phyloP scores from a whole-genome alignment of 2,113 vertebrate genomes.

The Sinocyclocheilus maitianheensis region DNA sequence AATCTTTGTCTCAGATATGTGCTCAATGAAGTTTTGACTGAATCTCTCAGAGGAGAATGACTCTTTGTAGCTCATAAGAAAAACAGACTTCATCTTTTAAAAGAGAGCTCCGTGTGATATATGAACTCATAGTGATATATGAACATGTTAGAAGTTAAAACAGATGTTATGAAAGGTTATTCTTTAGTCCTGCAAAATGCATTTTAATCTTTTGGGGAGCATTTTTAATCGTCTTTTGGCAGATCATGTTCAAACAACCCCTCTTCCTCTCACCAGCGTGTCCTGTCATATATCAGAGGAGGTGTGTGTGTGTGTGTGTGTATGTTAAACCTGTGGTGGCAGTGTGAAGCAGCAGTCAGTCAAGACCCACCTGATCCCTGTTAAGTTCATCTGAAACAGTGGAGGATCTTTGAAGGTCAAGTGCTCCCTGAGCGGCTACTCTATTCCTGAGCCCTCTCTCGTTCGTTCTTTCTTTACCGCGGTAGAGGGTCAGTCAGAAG shows the following conservation, averaged over 20 bases:
- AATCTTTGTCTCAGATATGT: constrained; percentile 7
- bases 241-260: constrained; percentile 45
- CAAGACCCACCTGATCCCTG: constrained; percentile 63
- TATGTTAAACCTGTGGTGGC: constrained; percentile 22
- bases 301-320: constrained; percentile 31
- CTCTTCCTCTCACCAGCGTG: constrained; percentile 28
- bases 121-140: constrained; percentile 48
- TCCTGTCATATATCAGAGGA: constrained; percentile 28
- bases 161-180: constrained; percentile 67
- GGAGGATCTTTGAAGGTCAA: constrained; percentile 73
- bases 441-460: constrained; percentile 37
- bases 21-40: constrained; percentile 7
- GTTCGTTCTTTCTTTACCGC: background rate
- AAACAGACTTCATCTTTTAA: constrained; percentile 21
- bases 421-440: constrained; percentile 52
- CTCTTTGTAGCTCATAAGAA: constrained; percentile 14
- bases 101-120: constrained; percentile 21
- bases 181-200: constrained; percentile 67
- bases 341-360: constrained; percentile 40
- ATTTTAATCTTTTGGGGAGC: constrained; percentile 62
- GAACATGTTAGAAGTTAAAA: constrained; percentile 61
- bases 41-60: constrained; percentile 11
- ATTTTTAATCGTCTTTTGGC: constrained; percentile 56
- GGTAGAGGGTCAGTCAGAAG: constrained; percentile 33
- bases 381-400: constrained; percentile 68